Conservation (phyloP, 2,888 invertebrate species). For the Meloe dianella region DNA sequence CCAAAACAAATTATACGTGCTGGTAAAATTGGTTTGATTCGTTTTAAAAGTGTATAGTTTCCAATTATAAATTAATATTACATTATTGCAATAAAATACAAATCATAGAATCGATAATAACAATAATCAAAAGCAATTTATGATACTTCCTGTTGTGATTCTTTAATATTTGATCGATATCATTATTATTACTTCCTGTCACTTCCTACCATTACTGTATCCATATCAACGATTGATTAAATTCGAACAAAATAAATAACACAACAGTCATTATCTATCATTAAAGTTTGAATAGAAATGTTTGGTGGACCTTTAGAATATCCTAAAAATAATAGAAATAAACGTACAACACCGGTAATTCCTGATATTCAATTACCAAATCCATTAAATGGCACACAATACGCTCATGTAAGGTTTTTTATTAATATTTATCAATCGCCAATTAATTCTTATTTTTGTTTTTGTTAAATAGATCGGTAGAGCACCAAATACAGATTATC, state of each 20-base stretch:
- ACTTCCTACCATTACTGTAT: not conserved
- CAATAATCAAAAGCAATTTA: not conserved
- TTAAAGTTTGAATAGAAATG: not conserved
- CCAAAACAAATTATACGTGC: too few species aligned
- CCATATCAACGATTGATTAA: not conserved
- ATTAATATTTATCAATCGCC: too few species aligned
- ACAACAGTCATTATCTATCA: not conserved
- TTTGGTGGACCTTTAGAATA: not conserved
- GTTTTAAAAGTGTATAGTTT: not conserved
- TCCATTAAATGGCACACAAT: not conserved
- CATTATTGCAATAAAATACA: not conserved
- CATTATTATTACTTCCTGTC: not conserved
- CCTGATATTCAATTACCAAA: not conserved
- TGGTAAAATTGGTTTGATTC: not conserved
- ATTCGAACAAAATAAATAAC: not conserved
- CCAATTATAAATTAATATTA: not conserved
- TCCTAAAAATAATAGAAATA: not conserved
- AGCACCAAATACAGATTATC: slow-evolving; percentile 47
- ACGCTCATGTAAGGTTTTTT: not conserved
- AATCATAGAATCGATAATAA: not conserved
- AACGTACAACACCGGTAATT: not conserved
- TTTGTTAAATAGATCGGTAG: slow-evolving; percentile 45
- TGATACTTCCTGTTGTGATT: not conserved
- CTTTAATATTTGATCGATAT: not conserved
- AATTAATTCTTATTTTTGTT: too few species aligned